Percentiles rank a stretch among this genome's conserved stretches.
Evolutionary conservation across 2,888 invertebrate species (phyloP).

Genomic region (Gerosis bhagava): DNA sequence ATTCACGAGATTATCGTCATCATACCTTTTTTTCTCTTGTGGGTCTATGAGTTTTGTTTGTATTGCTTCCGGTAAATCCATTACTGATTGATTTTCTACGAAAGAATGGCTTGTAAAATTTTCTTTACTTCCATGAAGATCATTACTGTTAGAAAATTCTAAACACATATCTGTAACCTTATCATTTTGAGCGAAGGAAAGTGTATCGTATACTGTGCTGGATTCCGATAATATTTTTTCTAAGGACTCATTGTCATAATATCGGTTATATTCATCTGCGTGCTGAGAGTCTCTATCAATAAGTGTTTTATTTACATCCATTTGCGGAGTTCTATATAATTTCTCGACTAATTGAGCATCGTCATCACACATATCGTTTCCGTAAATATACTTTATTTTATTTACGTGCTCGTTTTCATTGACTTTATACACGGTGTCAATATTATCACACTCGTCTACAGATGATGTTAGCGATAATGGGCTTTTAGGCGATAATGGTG

Average conservation of each 20-base stretch:
- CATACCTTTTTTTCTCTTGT: constrained; percentile 37
- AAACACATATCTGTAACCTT: too few relatives aligned
- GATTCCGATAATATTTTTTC: constrained; percentile 51
- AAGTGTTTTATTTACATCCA: constrained; percentile 62
- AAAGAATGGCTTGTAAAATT: constrained; percentile 23
- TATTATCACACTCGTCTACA: constrained; percentile 39
- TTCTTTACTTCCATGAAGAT: constrained; percentile 35
- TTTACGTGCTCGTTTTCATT: constrained; percentile 51
- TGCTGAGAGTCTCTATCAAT: constrained; percentile 41
- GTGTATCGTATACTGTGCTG: neutral
- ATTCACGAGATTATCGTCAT: constrained; percentile 35
- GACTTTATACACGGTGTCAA: constrained; percentile 38
- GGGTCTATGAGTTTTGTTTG: constrained; percentile 1
- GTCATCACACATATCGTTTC: constrained; percentile 54
- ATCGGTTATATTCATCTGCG: constrained; percentile 28
- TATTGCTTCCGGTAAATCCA: neutral
- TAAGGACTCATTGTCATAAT: constrained; percentile 49
- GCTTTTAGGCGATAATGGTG: constrained; percentile 47
- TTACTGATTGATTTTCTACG: too few relatives aligned
- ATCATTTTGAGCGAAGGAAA: constrained; percentile 33
- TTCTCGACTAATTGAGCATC: constrained; percentile 60
- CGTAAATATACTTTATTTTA: constrained; percentile 57
- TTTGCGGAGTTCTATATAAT: constrained; percentile 63
- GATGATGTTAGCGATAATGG: constrained; percentile 30
- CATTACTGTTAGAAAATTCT: too few relatives aligned